These are phyloP conservation scores for Saimiri boliviensis DNA, from an alignment of 2,113 vertebrate genomes.

Conservation along the genomic window DNA sequence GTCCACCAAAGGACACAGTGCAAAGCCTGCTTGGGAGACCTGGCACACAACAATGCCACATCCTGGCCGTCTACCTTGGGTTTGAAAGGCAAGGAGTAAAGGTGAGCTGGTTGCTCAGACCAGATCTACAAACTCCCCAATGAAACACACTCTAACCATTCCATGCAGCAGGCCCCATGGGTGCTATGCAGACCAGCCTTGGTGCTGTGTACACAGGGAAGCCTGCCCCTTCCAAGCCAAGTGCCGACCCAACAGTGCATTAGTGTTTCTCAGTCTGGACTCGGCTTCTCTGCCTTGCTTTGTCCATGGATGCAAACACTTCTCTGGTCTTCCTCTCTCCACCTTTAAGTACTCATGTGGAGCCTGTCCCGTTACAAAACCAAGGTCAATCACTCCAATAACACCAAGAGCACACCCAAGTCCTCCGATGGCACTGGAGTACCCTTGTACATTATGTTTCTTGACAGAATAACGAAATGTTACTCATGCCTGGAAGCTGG, in stretches of 20 bases:
- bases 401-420: not conserved
- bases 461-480: not conserved
- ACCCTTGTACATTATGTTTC: not conserved
- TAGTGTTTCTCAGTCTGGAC: not conserved
- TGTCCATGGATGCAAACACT: too few relatives aligned
- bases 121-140: not conserved
- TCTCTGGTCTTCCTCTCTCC: not conserved
- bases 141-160: not conserved
- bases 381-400: not conserved
- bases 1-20: not conserved
- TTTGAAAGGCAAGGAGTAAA: not conserved
- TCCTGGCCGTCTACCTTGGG: not conserved
- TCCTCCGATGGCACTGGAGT: not conserved
- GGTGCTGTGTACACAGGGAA: not conserved
- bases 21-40: not conserved
- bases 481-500: not conserved
- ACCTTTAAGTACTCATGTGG: not conserved
- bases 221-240: too few relatives aligned
- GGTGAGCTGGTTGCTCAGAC: too few relatives aligned
- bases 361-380: not conserved
- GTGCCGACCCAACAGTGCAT: not conserved
- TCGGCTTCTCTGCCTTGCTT: not conserved
- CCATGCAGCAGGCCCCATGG: not conserved
- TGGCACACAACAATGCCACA: not conserved
- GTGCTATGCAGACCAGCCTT: not conserved